Evolutionary conservation across 2,113 vertebrate species (phyloP).

Genomic region (Albula goreensis): DNA sequence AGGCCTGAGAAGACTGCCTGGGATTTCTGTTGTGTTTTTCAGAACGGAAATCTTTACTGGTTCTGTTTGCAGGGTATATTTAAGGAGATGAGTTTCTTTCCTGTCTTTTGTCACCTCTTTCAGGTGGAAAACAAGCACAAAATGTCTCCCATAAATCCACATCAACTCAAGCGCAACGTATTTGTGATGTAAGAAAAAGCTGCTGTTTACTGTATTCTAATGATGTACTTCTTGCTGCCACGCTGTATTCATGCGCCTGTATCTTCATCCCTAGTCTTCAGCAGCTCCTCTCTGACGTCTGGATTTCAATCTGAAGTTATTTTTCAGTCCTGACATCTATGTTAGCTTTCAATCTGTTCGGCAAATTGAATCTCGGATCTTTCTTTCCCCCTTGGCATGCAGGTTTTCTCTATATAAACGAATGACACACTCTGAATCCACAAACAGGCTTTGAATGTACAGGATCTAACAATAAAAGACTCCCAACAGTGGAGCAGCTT

Average conservation of each 20-base stretch:
- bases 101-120: not conserved
- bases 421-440: slow-evolving; percentile 54
- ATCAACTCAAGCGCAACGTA: not conserved
- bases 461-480: slow-evolving; percentile 36
- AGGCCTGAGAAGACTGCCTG: not conserved
- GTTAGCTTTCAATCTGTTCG: slow-evolving; percentile 63
- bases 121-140: not conserved
- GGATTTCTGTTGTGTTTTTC: not conserved
- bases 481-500: slow-evolving; percentile 41
- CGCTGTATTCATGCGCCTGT: not conserved
- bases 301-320: slow-evolving; percentile 49
- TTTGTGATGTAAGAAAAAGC: not conserved
- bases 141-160: not conserved
- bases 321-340: slow-evolving; percentile 61
- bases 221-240: not conserved
- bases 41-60: not conserved
- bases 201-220: not conserved
- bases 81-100: not conserved
- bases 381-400: slow-evolving; percentile 27
- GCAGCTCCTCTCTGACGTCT: slow-evolving; percentile 49
- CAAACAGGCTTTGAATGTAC: slow-evolving; percentile 47
- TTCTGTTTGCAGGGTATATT: not conserved
- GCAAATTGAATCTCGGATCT: slow-evolving; percentile 65
- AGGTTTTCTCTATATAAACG: slow-evolving; percentile 45
- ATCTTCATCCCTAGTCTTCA: slow-evolving; percentile 16